Base-by-base conservation (phyloP, 1,140 invertebrate genomes). In the Elymnias hypermnestra region DNA sequence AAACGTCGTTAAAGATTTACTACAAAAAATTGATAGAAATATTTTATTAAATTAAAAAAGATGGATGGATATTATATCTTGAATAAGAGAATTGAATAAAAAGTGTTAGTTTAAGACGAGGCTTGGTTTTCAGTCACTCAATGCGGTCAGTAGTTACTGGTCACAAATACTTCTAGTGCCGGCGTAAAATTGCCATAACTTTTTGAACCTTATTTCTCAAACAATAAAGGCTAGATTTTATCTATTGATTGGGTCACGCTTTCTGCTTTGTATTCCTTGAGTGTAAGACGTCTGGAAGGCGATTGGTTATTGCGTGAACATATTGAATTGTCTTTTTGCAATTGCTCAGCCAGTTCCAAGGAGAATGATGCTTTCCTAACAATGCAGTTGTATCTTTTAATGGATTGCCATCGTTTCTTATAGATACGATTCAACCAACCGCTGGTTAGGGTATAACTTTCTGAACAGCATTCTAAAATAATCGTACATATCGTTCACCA, bases 81-180 rank as follows among this genome's bases (percentile, higher is more conserved):
- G n/a, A n/a, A n/a, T n/a, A n/a, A n/a, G n/a, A n/a, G n/a, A n/a
- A n/a, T n/a, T n/a, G n/a, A n/a, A n/a, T n/a, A n/a, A n/a, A n/a
- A n/a, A n/a, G n/a, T n/a, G n/a, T n/a, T n/a, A n/a, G n/a, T n/a
- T n/a, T n/a, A n/a, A n/a, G n/a, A n/a, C n/a, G n/a, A n/a, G n/a
- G n/a, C n/a, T n/a, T n/a, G n/a, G n/a, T n/a, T n/a, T n/a, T n/a
- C n/a, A n/a, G n/a, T n/a, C n/a, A n/a, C n/a, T n/a, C n/a, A n/a
- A n/a, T n/a, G n/a, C n/a, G n/a, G n/a, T 59, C 54, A 54, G 45
- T 51, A 13, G 44, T 53, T 46, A 61, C 57, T 61, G 51, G 50
- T 47, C 35, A 39, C 22, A 25, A 43, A 36, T 44, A 43, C 40
- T 37, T 28, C 41, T 41, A 41, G 22, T 25, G 9, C 26, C 10